Base-by-base conservation (phyloP, 2,888 invertebrate genomes). In the Cryptocheilus praepositus region DNA sequence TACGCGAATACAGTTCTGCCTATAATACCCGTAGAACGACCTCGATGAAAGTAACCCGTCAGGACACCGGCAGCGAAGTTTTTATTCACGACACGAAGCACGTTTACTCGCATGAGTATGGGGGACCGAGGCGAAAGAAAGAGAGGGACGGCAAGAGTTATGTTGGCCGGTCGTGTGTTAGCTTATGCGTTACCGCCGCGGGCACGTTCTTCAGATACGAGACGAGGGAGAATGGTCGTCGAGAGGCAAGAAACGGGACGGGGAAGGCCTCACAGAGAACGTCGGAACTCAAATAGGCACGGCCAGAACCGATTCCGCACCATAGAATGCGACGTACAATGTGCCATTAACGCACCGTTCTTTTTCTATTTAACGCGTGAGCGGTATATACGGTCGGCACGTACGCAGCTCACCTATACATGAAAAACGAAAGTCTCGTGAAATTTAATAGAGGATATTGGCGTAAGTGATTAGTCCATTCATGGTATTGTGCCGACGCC, bases 221-320 rank as follows among this genome's bases (percentile, higher is more conserved):
- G 21, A 43, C 44, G 44, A 44, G 5, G 21, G 53, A 22, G 61
- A 52, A n/a, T 44, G 43, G 21, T n/a, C 28, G 28, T 44, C 16
- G n/a, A 21, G 21, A 28, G 53, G 64, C 44, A 11, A 16, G 51
- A 61, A 66, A 43, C 44, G 25, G 18, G 28, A 61, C 55, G 36
- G 58, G 28, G 7, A 63, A 64, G 71, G 64, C 68, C 56, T 71
- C 66, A 66, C 8, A 60, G 36, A 59, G 62, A 70, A 62, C 53
- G 59, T 43, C 43, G 16, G 16, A 60, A 55, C 59, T 64, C 45
- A 64, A 56, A 54, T 64, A 63, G 70, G 62, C 51, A 68, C 28
- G 66, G 70, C 52, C 61, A 61, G 63, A 44, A 56, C 36, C 49
- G 36, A 49, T 49, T 49, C 49, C 36, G 36, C 1, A 11, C 36